Percentiles rank a stretch among this genome's conserved stretches.
These are phyloP conservation scores for Leucoma salicis DNA, from an alignment of 2,888 invertebrate genomes.

Conservation along the genomic window DNA sequence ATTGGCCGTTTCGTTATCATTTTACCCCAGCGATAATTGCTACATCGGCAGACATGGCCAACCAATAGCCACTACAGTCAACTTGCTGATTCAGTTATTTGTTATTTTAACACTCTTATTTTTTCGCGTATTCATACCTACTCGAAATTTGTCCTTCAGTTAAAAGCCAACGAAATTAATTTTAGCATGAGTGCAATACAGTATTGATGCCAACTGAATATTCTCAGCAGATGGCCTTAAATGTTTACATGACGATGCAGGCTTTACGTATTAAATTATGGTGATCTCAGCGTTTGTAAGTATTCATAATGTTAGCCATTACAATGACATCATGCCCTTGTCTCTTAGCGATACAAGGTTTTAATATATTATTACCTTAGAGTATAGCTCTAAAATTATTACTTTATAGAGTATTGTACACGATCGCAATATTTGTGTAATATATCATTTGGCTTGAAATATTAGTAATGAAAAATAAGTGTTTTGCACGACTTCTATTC, in stretches of 20 bases:
- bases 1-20: too few relatives aligned
- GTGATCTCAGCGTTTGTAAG: conserved; percentile 64
- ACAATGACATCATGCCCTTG: conserved; percentile 69
- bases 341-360: conserved; percentile 26
- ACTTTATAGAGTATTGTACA: background rate
- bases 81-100: too few relatives aligned
- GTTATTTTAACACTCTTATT: too few relatives aligned
- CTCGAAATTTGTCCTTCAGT: too few relatives aligned
- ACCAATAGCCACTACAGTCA: too few relatives aligned
- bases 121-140: too few relatives aligned
- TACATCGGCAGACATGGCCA: too few relatives aligned
- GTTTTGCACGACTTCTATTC: background rate
- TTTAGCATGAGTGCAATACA: background rate
- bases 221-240: conserved; percentile 20
- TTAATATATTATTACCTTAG: conserved; percentile 7
- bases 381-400: too few relatives aligned
- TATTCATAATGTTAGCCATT: conserved; percentile 50
- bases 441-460: background rate
- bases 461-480: too few relatives aligned
- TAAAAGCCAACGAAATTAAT: background rate
- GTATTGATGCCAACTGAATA: conserved; percentile 3
- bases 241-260: conserved; percentile 39
- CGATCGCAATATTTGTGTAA: background rate
- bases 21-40: too few relatives aligned
- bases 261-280: conserved; percentile 50